Base-by-base conservation (phyloP, 2,888 invertebrate species). In the Branchipolynoe longqiensis region DNA sequence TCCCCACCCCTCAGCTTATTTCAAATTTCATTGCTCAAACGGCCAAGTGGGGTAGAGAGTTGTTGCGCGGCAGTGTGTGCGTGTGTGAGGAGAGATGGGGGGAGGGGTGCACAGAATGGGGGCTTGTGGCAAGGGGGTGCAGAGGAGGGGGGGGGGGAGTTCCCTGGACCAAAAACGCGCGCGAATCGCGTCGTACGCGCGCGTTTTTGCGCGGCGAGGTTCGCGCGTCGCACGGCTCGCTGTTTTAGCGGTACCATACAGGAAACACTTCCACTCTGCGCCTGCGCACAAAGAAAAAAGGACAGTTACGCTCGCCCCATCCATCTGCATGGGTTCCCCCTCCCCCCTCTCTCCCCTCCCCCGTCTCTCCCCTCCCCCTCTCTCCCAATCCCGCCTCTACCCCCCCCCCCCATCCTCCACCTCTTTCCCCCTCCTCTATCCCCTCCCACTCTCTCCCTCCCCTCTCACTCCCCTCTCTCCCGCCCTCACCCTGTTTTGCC, bases 81-180 rank as follows among this genome's bases (percentile, higher is more conserved):
- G n/a, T n/a, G n/a, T n/a, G n/a, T n/a, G n/a, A n/a, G n/a, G n/a
- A n/a, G n/a, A n/a, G n/a, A n/a, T n/a, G n/a, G n/a, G n/a, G n/a
- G n/a, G n/a, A n/a, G n/a, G n/a, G n/a, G n/a, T n/a, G n/a, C n/a
- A n/a, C n/a, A n/a, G n/a, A n/a, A n/a, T n/a, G n/a, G n/a, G n/a
- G n/a, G n/a, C n/a, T n/a, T n/a, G n/a, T n/a, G n/a, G n/a, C n/a
- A n/a, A n/a, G n/a, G n/a, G n/a, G n/a, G n/a, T n/a, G n/a, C n/a
- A n/a, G n/a, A n/a, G n/a, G n/a, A n/a, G n/a, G n/a, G n/a, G n/a
- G n/a, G n/a, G 36, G 38, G 69, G 14, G 36, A 12, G 28, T 2
- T 3, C 36, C 69, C 69, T 69, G 69, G 69, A 69, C 69, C 69
- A 69, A 69, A 69, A 69, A 69, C 62, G 22, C 28, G 69, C 69